Evolutionary conservation across 2,113 vertebrate genomes (phyloP).

Genomic region (Eretmochelys imbricata): DNA sequence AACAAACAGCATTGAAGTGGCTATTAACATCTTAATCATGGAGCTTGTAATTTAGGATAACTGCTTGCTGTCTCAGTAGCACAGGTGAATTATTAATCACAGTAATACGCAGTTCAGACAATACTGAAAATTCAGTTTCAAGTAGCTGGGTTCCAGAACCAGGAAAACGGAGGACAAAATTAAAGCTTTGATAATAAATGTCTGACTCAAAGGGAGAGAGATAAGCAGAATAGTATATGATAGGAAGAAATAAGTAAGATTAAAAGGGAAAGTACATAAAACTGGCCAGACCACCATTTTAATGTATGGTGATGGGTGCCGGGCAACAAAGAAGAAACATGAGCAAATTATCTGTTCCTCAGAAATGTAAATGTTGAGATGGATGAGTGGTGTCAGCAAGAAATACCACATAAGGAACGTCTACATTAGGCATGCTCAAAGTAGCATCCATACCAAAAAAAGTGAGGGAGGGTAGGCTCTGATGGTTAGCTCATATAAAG

Average conservation of each 20-base stretch:
- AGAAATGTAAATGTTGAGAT: neutral
- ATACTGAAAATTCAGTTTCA: neutral
- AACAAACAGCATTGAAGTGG: neutral
- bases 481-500: neutral
- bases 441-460: neutral
- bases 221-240: neutral
- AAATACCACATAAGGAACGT: neutral
- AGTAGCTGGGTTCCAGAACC: neutral
- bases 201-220: neutral
- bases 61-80: neutral
- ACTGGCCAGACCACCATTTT: neutral
- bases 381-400: neutral
- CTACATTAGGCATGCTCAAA: neutral
- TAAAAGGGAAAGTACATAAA: neutral
- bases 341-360: neutral
- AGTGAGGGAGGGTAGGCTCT: neutral
- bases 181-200: neutral
- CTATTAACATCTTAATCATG: conserved; percentile 9
- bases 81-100: conserved; percentile 22
- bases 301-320: neutral
- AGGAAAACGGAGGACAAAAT: neutral
- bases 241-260: neutral
- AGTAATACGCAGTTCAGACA: neutral
- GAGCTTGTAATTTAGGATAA: neutral
- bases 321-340: neutral